phyloP scores from a whole-genome alignment of 1,140 invertebrate genomes.

The Danaus plexippus region DNA sequence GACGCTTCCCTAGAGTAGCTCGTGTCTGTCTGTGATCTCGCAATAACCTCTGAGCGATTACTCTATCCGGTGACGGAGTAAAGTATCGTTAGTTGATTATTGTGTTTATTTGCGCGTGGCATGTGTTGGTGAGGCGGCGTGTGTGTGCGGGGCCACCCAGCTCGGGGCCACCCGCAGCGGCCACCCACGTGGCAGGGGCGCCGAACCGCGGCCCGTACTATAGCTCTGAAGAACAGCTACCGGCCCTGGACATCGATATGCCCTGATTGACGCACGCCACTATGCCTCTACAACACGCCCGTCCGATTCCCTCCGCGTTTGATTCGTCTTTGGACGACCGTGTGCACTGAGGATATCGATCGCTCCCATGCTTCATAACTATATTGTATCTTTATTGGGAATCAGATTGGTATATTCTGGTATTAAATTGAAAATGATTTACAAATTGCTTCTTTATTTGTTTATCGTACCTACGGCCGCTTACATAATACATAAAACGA shows the following conservation, averaged over 20 bases:
- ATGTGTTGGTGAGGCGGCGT: constrained; percentile 57
- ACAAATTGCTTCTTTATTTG: no score
- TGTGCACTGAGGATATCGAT: constrained; percentile 6
- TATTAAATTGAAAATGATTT: no score
- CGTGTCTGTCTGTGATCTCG: constrained; percentile 46
- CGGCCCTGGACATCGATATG: constrained; percentile 46
- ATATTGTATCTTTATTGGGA: not conserved
- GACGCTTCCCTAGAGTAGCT: constrained; percentile 27
- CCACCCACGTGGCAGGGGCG: constrained; percentile 64
- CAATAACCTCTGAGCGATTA: constrained; percentile 58
- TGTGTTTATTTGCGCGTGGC: constrained; percentile 65
- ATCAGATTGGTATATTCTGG: not conserved
- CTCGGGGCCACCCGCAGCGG: constrained; percentile 62
- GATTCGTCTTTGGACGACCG: constrained; percentile 19
- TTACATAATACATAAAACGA: no score
- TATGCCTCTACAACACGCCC: constrained; percentile 14
- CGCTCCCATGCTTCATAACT: constrained; percentile 9
- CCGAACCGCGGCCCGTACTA: constrained; percentile 42
- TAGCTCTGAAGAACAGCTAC: constrained; percentile 43
- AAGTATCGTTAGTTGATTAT: constrained; percentile 69
- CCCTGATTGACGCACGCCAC: constrained; percentile 51
- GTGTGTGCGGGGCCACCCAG: constrained; percentile 63
- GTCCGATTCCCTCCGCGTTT: constrained; percentile 27
- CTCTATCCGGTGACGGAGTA: constrained; percentile 66
- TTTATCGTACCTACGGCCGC: no score